A percentile compares a stretch with the other conserved stretches of the same genome.
phyloP scores from a whole-genome alignment of 2,888 invertebrate species.

The Spisula solida region DNA sequence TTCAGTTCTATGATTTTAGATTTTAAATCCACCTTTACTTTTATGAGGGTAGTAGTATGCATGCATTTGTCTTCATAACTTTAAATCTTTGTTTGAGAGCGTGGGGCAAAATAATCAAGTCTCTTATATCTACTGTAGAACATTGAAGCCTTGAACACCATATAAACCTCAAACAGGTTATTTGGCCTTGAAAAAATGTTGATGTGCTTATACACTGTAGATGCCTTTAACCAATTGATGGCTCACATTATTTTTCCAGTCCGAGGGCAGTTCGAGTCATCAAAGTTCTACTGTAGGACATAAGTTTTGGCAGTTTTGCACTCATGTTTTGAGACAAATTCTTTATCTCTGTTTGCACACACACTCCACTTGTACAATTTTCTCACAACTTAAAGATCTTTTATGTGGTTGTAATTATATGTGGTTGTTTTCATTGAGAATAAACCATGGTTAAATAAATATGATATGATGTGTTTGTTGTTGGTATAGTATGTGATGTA shows the following conservation, averaged over 20 bases:
- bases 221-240: too few species aligned
- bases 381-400: constrained; percentile 40
- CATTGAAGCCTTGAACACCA: not conserved
- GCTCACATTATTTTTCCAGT: too few species aligned
- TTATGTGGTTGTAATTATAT: constrained; percentile 51
- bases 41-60: not conserved
- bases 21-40: too few species aligned
- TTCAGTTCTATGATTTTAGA: too few species aligned
- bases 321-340: not conserved
- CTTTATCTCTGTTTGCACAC: constrained; percentile 32
- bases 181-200: too few species aligned
- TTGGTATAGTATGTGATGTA: not conserved
- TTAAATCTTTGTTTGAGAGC: not conserved
- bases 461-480: not conserved
- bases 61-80: not conserved
- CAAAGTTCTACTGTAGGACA: too few species aligned
- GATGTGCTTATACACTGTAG: too few species aligned
- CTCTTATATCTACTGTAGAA: not conserved
- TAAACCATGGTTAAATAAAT: constrained; percentile 48
- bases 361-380: constrained; percentile 28
- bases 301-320: not conserved
- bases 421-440: constrained; percentile 45
- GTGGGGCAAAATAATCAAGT: not conserved
- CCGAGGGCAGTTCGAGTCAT: too few species aligned
- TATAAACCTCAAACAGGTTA: too few species aligned